Evolutionary conservation across 2,113 vertebrate genomes (phyloP).

Genomic region (Tupaia tana): DNA sequence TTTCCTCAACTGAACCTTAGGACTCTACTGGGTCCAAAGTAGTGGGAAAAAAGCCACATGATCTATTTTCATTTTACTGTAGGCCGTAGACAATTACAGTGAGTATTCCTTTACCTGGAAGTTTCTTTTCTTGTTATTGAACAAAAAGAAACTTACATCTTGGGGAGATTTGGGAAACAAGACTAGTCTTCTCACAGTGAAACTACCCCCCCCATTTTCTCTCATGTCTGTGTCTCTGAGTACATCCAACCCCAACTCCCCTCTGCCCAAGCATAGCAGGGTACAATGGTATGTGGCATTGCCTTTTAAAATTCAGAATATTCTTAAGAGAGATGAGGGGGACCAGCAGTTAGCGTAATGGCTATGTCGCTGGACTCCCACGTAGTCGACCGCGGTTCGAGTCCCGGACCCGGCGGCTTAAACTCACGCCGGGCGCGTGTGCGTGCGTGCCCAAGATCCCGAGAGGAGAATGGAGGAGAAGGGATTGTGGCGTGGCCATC

Average conservation of each 20-base stretch:
- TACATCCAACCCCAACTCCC: background rate
- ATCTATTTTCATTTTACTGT: slow-evolving; percentile 37
- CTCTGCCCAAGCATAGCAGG: background rate
- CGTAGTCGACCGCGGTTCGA: too few relatives aligned
- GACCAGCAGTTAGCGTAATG: too few relatives aligned
- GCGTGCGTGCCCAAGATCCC: too few relatives aligned
- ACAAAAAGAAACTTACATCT: slow-evolving; percentile 9
- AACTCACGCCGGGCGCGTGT: too few relatives aligned
- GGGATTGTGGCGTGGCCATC: too few relatives aligned
- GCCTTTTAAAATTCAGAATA: background rate
- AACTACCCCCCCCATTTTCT: background rate
- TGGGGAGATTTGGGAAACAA: background rate
- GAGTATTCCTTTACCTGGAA: background rate
- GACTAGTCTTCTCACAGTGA: background rate
- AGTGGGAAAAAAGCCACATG: background rate
- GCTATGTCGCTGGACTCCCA: too few relatives aligned
- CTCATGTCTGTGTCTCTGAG: slow-evolving; percentile 2
- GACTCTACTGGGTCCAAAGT: background rate
- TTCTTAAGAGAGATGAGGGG: background rate
- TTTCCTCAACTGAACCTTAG: background rate
- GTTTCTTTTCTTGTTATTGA: slow-evolving; percentile 27
- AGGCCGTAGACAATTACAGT: background rate
- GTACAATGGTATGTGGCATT: background rate
- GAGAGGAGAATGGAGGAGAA: too few relatives aligned
- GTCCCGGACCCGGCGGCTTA: too few relatives aligned